A percentile compares a stretch with the other conserved stretches of the same genome.
phyloP scores from a whole-genome alignment of 2,113 vertebrate species.

The Laterallus jamaicensis region DNA sequence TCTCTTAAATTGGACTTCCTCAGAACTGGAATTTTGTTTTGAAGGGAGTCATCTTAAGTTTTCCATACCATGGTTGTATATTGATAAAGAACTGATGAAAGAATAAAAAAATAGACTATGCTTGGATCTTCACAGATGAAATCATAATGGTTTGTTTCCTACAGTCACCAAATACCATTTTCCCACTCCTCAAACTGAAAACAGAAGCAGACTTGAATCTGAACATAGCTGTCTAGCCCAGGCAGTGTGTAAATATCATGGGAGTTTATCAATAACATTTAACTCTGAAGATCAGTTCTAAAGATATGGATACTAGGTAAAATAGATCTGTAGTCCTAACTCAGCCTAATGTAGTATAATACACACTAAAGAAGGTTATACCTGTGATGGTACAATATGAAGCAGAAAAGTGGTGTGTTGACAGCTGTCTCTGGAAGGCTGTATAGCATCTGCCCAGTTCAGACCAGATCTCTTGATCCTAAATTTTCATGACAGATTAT shows the following conservation, averaged over 20 bases:
- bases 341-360: background rate
- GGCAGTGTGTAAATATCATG: background rate
- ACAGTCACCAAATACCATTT: background rate
- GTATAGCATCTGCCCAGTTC: background rate
- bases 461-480: background rate
- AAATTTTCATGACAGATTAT: background rate
- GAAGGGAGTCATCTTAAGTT: background rate
- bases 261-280: background rate
- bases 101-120: background rate
- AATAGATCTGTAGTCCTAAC: background rate
- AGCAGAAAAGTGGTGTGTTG: background rate
- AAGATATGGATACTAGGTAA: background rate
- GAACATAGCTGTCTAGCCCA: background rate
- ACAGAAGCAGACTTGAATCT: background rate
- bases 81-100: background rate
- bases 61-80: background rate
- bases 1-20: background rate
- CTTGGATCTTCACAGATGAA: background rate
- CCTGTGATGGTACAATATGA: background rate
- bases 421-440: background rate
- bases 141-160: background rate
- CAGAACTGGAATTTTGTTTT: background rate
- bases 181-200: background rate
- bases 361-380: background rate
- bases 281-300: background rate